Evolutionary conservation across 2,113 vertebrate genomes (phyloP).

Genomic region (Ploceus nigricollis): DNA sequence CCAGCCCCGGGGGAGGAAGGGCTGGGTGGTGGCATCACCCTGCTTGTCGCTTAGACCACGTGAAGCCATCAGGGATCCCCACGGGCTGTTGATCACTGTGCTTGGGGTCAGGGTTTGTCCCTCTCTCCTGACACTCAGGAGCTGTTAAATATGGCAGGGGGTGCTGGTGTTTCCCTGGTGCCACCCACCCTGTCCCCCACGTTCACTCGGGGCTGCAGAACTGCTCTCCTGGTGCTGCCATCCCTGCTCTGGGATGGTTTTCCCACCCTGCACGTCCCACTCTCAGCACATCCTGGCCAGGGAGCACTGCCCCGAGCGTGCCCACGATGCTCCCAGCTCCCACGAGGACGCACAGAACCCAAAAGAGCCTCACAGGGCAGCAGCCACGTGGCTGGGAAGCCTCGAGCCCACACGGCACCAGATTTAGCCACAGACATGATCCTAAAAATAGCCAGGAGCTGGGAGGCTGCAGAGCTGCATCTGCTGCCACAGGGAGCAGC

Average conservation of each 20-base stretch:
- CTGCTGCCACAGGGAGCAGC: neutral
- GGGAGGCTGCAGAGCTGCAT: neutral
- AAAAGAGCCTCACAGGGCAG: neutral
- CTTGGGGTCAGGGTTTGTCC: neutral
- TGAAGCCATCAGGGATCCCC: neutral
- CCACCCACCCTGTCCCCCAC: neutral
- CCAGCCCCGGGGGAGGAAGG: neutral
- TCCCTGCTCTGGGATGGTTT: neutral
- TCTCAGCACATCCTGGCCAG: neutral
- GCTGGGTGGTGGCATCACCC: too few species aligned
- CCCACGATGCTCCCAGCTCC: accelerated
- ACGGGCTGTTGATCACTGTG: neutral
- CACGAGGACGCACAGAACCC: accelerated
- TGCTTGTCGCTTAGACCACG: too few species aligned
- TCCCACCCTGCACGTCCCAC: neutral
- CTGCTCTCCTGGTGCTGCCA: neutral
- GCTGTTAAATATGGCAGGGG: neutral
- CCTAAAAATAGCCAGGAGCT: slow-evolving; percentile 4
- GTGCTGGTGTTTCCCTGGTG: neutral
- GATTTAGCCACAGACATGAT: neutral
- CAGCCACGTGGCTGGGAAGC: neutral
- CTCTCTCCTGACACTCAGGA: accelerated
- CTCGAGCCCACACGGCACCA: neutral
- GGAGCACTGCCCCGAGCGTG: accelerated
- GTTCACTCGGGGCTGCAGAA: accelerated